Evolutionary conservation across 2,888 invertebrate species (phyloP), one percentile per base, ranked within the genome.

Genomic region (Erebia palarica): DNA sequence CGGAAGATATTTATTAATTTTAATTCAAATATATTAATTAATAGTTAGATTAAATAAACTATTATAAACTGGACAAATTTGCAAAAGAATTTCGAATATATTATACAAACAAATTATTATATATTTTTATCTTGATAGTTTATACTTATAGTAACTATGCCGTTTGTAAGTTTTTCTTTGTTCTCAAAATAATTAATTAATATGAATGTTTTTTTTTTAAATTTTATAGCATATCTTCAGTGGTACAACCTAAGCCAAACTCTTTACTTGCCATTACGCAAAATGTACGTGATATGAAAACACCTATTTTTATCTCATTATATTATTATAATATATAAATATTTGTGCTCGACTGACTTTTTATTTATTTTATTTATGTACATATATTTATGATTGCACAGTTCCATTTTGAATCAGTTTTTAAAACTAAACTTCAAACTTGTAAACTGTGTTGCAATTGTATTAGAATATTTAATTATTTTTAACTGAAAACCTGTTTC

Each of bases 271-370:
- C 57, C 69, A 53, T 73, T 69, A 68, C 66, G 74, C 74, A 74
- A 76, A 75, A 76, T 75, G 76, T 75, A 75, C 73, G 75, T 74
- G 72, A 76, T 74, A 75, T 72, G 77, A 73, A 68, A 75, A 73
- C 71, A 58, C 60, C 67, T 73, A 73, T 65, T 68, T 55, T 55
- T n/a, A 47, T 21, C 9, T 44, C 57, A 63, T 58, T 55, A 70
- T 55, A 70, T 61, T 58, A 58, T 58, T 44, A 63, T 51, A 49
- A 61, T 61, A 61, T 61, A 73, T 71, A 71, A 63, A 73, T 68
- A 69, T 75, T 77, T 77, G 77, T 77, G 77, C 77, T 73, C 59
- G 65, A 74, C 70, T 61, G 70, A 72, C 70, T 73, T 70, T 47
- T 73, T 72, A 36, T 53, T 73, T 68, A 65, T 65, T 65, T 73